Conservation (phyloP, 2,888 invertebrate species). For the Branchipolynoe longqiensis region DNA sequence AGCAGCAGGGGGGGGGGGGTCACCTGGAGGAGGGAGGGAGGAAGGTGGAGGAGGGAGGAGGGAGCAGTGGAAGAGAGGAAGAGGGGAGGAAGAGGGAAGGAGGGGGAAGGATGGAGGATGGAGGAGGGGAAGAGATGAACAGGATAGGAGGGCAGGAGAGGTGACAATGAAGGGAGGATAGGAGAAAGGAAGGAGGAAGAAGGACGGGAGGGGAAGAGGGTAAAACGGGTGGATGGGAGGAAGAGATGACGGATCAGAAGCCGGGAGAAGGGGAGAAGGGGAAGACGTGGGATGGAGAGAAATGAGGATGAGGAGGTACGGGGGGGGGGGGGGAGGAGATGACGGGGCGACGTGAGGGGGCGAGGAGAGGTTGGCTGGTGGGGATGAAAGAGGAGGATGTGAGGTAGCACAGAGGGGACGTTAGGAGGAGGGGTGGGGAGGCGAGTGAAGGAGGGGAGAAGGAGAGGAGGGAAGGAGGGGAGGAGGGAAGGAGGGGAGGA, state of each 20-base stretch:
- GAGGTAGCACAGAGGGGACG: not conserved
- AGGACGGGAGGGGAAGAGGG: not conserved
- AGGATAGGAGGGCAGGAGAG: not conserved
- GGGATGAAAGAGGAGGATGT: not conserved
- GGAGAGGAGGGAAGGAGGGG: not conserved
- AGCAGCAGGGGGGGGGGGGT: not conserved
- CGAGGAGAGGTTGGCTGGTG: not conserved
- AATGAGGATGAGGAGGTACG: not conserved
- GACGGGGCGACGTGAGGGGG: not conserved
- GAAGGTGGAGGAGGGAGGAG: not conserved
- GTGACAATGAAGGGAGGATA: not conserved
- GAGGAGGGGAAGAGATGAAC: not conserved
- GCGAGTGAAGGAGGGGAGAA: not conserved
- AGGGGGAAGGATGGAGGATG: not conserved
- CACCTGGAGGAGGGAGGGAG: not conserved
- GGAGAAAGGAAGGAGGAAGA: not conserved
- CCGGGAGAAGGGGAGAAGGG: slow-evolving; percentile 13
- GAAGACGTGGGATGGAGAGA: slow-evolving; percentile 6
- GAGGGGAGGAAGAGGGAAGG: not conserved
- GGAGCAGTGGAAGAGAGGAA: not conserved
- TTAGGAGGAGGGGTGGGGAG: not conserved
- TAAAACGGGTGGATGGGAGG: not conserved
- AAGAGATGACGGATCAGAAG: not conserved
- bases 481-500: not conserved
- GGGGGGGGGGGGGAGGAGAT: slow-evolving; percentile 12